A percentile compares a stretch with the other conserved stretches of the same genome.
phyloP scores from a whole-genome alignment of 2,888 invertebrate genomes.

The Pogonocherus hispidulus region DNA sequence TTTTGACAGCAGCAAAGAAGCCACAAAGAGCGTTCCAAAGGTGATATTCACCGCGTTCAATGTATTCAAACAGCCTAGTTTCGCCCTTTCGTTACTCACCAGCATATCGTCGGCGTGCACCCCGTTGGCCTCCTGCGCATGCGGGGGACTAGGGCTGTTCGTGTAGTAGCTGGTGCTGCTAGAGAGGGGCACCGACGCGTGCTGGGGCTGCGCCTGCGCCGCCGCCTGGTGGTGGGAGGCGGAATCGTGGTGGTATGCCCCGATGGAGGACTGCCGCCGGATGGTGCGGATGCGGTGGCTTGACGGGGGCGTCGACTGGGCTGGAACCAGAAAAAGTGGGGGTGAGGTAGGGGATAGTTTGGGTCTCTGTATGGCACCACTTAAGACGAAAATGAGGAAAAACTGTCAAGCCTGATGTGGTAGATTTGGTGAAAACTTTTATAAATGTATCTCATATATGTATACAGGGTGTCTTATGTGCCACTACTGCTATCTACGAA shows the following conservation, averaged over 20 bases:
- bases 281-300: constrained; percentile 74
- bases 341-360: not conserved
- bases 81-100: constrained; percentile 30
- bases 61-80: too few relatives aligned
- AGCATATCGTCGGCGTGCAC: constrained; percentile 46
- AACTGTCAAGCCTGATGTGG: not conserved
- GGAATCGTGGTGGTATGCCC: constrained; percentile 69
- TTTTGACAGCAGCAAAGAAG: too few relatives aligned
- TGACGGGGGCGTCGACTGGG: constrained; percentile 75
- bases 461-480: too few relatives aligned
- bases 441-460: too few relatives aligned
- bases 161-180: constrained; percentile 74
- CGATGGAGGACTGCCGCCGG: constrained; percentile 75
- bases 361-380: not conserved
- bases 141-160: constrained; percentile 76
- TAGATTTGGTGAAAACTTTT: too few relatives aligned
- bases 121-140: constrained; percentile 63
- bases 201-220: constrained; percentile 44
- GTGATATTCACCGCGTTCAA: too few relatives aligned
- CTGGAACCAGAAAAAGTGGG: constrained; percentile 66
- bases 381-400: not conserved
- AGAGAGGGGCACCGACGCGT: constrained; percentile 61
- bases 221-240: constrained; percentile 60
- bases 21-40: too few relatives aligned
- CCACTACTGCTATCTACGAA: too few relatives aligned